Base-by-base conservation (phyloP, 1,140 invertebrate species). In the Ips nitidus region DNA sequence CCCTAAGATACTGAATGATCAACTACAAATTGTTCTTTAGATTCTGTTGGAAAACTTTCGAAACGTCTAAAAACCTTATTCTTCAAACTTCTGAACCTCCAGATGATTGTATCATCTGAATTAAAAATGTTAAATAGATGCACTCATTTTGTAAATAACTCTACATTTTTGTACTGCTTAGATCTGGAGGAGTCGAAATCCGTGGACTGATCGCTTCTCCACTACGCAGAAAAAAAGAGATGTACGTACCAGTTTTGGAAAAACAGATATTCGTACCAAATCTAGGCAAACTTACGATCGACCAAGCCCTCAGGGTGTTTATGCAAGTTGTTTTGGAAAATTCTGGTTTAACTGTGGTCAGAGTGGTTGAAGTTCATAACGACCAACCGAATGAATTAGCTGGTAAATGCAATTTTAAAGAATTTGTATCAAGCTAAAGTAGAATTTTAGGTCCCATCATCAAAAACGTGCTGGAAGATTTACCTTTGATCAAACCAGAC, bases 131-230 rank as follows among this genome's bases (percentile, higher is more conserved):
- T 22, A 22, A 22, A 22, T 22, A 22, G 0, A 22, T 22, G 22
- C 22, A 22, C 22, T 22, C 22, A 22, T 22, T 22, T 22, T 22
- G 22, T 22, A 22, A 22, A 22, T 22, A 22, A 22, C 22, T 22
- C 22, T 22, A 22, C 4, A 5, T 55, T 55, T 55, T 55, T 55
- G 37, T 37, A 70, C 22, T 22, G 22, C 37, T 45, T 70, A 83
- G 88, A 66, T 87, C 89, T 62, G 94, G 93, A 45, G 93, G 93
- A 56, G 89, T 97, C n/a, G 91, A 94, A 82, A 87, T 97, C 39
- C 85, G 88, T 67, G 94, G 94, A 52, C 80, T 97, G 0, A 90
- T 91, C 74, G 91, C 92, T 0, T 92, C 87, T 73, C 69, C 89
- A 2, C 94, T 97, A 55, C 84, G 91, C 4, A 86, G 88, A 68